These are phyloP conservation scores for Xyliphius kryptos DNA, from an alignment of 2,113 vertebrate genomes.

Conservation along the genomic window DNA sequence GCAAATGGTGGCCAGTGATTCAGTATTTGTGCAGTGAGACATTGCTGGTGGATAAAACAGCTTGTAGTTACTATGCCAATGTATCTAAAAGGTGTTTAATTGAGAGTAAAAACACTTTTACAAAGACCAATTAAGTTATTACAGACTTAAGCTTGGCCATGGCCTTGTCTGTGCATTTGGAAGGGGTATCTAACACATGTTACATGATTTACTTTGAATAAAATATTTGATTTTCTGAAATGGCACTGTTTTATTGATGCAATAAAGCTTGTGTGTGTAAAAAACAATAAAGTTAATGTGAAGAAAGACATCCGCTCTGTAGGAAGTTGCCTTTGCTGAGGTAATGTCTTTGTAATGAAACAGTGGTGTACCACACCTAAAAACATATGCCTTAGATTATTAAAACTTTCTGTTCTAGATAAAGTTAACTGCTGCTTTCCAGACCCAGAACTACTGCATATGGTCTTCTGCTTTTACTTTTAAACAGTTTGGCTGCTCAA, in stretches of 20 bases:
- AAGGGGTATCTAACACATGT: too few species aligned
- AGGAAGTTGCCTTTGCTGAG: constrained; percentile 29
- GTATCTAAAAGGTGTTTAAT: too few species aligned
- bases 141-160: too few species aligned
- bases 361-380: constrained; percentile 26
- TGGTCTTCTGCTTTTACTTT: not conserved
- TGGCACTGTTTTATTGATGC: constrained; percentile 12
- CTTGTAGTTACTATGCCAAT: too few species aligned
- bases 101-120: too few species aligned
- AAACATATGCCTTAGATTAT: constrained; percentile 29
- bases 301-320: constrained; percentile 35
- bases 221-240: not conserved
- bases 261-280: constrained; percentile 25
- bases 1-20: too few species aligned
- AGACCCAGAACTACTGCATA: constrained; percentile 14
- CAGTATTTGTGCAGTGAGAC: too few species aligned
- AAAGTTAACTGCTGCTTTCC: constrained; percentile 10
- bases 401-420: constrained; percentile 21
- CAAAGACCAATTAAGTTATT: too few species aligned
- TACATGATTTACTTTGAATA: too few species aligned
- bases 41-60: too few species aligned
- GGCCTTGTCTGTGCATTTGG: too few species aligned
- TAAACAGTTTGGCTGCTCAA: not conserved
- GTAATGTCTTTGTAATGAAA: constrained; percentile 41
- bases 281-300: constrained; percentile 20